These are phyloP conservation scores for Aphelenchoides avenae DNA, from an alignment of 1,140 invertebrate genomes.

Conservation along the genomic window DNA sequence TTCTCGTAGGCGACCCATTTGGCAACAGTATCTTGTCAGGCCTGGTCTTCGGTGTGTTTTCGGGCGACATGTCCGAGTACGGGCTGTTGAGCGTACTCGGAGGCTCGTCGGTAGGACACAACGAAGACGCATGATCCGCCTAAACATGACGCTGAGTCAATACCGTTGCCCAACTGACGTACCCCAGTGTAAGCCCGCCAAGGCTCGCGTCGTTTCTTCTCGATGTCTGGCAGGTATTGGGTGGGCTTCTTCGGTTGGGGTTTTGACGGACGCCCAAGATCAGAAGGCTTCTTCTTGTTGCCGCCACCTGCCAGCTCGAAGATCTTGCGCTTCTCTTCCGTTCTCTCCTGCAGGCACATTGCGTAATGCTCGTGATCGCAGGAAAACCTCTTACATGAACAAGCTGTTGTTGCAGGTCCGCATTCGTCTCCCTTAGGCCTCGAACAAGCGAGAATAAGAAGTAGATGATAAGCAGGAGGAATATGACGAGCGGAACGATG, in stretches of 20 bases:
- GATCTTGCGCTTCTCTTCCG: constrained; percentile 85
- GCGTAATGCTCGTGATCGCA: background rate
- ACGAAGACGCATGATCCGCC: constrained; percentile 33
- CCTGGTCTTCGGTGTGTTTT: background rate
- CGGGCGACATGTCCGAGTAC: constrained; percentile 4
- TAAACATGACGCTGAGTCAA: constrained; percentile 1
- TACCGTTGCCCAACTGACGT: background rate
- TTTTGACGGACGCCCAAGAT: constrained; percentile 6
- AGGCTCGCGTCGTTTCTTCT: constrained; percentile 39
- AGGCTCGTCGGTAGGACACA: constrained; percentile 47
- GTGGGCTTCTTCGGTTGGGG: constrained; percentile 17
- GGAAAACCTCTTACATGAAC: constrained; percentile 58
- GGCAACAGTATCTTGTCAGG: background rate
- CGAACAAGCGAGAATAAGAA: constrained; percentile 82
- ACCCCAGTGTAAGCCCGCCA: constrained; percentile 40
- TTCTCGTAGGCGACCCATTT: background rate
- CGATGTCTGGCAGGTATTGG: constrained; percentile 45
- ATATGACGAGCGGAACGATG: constrained; percentile 78
- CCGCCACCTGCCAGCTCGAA: constrained; percentile 73
- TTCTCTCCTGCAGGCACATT: constrained; percentile 69
- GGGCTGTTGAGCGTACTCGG: constrained; percentile 30
- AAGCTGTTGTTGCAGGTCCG: constrained; percentile 74
- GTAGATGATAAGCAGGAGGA: constrained; percentile 76
- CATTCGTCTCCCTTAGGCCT: constrained; percentile 84
- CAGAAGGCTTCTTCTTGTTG: background rate